A percentile compares a stretch with the other conserved stretches of the same genome.
These are phyloP conservation scores for Altica lythri DNA, from an alignment of 2,888 invertebrate species.

Conservation along the genomic window DNA sequence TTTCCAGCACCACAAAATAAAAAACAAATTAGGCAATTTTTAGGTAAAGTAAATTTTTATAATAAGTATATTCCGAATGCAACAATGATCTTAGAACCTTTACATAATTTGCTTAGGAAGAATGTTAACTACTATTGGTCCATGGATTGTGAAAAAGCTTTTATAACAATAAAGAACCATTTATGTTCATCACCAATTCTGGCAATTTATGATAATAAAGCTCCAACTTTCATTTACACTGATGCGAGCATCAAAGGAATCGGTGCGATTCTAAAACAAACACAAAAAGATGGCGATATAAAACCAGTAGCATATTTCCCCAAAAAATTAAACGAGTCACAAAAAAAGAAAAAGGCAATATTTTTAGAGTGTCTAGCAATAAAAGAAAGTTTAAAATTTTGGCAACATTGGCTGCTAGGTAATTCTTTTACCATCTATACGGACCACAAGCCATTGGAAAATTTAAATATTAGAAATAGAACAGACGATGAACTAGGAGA, in stretches of 20 bases:
- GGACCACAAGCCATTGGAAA: background rate
- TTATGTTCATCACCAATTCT: background rate
- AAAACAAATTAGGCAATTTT: constrained; percentile 5
- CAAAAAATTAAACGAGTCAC: too few species aligned
- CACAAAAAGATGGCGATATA: too few species aligned
- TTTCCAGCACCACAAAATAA: constrained; percentile 12
- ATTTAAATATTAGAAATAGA: too few species aligned
- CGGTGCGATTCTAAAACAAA: too few species aligned
- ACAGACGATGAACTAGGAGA: too few species aligned
- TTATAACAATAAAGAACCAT: background rate
- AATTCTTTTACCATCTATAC: background rate
- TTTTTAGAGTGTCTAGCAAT: too few species aligned
- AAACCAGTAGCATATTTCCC: too few species aligned
- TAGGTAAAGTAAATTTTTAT: constrained; percentile 2
- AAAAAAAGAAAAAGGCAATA: too few species aligned
- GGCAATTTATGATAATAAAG: background rate
- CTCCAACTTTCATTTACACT: background rate
- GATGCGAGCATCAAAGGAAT: too few species aligned
- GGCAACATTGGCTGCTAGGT: too few species aligned
- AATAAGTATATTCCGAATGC: background rate
- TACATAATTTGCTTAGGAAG: background rate
- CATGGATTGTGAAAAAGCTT: background rate
- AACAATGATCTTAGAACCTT: background rate
- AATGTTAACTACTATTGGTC: background rate
- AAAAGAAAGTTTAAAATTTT: too few species aligned